These are phyloP conservation scores for Bubo blakistoni DNA, from an alignment of 2,113 vertebrate genomes.

Conservation along the genomic window DNA sequence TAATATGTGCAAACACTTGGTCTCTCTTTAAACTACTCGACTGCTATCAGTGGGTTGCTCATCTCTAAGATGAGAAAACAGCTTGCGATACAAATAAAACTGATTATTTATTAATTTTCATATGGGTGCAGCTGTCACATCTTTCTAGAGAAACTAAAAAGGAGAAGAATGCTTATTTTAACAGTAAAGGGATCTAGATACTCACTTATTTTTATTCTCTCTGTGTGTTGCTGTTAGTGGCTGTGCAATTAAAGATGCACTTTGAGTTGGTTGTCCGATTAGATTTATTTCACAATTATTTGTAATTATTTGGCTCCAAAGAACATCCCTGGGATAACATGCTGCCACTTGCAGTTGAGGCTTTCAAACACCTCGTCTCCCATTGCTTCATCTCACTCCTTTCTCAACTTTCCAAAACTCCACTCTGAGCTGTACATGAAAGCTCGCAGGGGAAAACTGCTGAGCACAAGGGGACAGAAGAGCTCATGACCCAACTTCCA, in stretches of 20 bases:
- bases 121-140: background rate
- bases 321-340: background rate
- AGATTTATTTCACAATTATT: background rate
- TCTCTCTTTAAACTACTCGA: background rate
- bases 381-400: background rate
- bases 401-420: background rate
- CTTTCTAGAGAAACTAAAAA: background rate
- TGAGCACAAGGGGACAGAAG: background rate
- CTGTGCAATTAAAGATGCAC: background rate
- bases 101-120: conserved; percentile 21
- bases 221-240: background rate
- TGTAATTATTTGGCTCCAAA: background rate
- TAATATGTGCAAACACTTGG: background rate
- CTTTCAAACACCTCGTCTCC: background rate
- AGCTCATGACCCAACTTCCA: background rate
- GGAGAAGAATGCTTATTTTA: background rate
- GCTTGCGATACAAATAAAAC: conserved; percentile 11
- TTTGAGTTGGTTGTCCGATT: background rate
- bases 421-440: background rate
- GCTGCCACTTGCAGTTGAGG: background rate
- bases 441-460: background rate
- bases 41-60: background rate
- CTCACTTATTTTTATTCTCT: background rate
- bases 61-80: background rate
- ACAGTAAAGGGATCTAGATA: background rate